These are phyloP conservation scores for Perodicticus potto DNA, from an alignment of 2,797 vertebrate species.

Conservation along the genomic window DNA sequence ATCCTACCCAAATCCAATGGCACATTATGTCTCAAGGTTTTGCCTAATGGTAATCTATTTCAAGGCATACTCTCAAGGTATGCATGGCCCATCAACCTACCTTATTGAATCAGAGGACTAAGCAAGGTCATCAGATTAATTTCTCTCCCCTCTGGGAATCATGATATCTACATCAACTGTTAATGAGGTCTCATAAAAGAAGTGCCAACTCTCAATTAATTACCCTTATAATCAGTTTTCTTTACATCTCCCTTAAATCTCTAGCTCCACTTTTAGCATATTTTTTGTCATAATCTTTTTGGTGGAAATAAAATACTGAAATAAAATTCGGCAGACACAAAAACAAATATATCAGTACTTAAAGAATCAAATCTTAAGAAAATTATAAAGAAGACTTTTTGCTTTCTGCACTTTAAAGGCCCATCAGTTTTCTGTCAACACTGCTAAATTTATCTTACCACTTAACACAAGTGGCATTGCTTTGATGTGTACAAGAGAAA, in stretches of 20 bases:
- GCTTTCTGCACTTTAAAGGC: constrained; percentile 58
- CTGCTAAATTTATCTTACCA: constrained; percentile 61
- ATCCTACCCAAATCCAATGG: constrained; percentile 2
- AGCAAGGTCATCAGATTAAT: background rate
- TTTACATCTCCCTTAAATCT: constrained; percentile 15
- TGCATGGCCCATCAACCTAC: background rate
- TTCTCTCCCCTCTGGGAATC: background rate
- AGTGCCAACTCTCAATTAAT: background rate
- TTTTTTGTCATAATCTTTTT: constrained; percentile 51
- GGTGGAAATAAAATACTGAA: constrained; percentile 56
- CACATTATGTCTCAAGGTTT: background rate
- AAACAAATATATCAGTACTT: constrained; percentile 39
- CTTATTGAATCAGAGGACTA: background rate
- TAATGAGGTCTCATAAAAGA: background rate
- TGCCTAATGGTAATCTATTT: background rate
- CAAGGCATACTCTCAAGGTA: background rate
- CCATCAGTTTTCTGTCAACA: constrained; percentile 60
- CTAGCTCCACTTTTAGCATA: constrained; percentile 29
- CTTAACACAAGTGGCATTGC: constrained; percentile 1
- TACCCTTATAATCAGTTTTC: background rate
- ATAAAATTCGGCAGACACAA: constrained; percentile 28
- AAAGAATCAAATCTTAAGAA: constrained; percentile 48
- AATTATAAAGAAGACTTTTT: constrained; percentile 54
- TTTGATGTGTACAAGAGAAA: constrained; percentile 46
- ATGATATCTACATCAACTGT: background rate